Evolutionary conservation across 1,140 invertebrate species (phyloP), one percentile per base, ranked within the genome.

Genomic region (Muscidifurax raptorellus): DNA sequence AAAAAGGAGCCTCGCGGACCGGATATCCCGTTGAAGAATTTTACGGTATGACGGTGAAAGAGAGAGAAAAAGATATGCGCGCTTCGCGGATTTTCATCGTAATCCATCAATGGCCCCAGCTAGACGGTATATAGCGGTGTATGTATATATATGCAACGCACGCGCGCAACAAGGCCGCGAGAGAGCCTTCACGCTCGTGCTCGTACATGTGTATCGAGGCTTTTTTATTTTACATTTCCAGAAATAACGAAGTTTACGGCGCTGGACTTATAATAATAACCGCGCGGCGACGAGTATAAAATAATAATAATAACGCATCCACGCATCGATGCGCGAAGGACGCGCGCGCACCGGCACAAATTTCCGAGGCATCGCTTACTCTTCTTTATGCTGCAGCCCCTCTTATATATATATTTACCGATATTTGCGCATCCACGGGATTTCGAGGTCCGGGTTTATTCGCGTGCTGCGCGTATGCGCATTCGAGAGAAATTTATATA

Each of bases 201-300:
- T 22, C 44, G 15, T 25, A 25, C 69, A 18, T 30, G 10, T 27
- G 1, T 47, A 27, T 28, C 71, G 18, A 32, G 27, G 7, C 5
- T 64, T 79, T 84, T 84, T 84, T 84, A 79, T 79, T 84, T 84
- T 18, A 28, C 66, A 64, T 64, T 79, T 84, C 76, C 67, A 84
- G 76, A 79, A 84, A 84, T 84, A 84, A 79, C 67, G 69, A 74
- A 84, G 36, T 84, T 79, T 84, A 84, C 47, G 76, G 47, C 76
- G 30, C 2, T 27, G 36, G 82, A 10, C 40, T 79, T 74, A 84
- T 84, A 79, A 84, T 84, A 84, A 84, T 84, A 84, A 69, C 13
- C 47, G 32, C 7, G 13, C 47, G 52, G 52, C 15, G 52, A 27
- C 25, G 76, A 13, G 36, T 52, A 44, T 79, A 66, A 74, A 79